Base-by-base conservation (phyloP, 2,113 vertebrate genomes). In the Neodon shergylaensis region DNA sequence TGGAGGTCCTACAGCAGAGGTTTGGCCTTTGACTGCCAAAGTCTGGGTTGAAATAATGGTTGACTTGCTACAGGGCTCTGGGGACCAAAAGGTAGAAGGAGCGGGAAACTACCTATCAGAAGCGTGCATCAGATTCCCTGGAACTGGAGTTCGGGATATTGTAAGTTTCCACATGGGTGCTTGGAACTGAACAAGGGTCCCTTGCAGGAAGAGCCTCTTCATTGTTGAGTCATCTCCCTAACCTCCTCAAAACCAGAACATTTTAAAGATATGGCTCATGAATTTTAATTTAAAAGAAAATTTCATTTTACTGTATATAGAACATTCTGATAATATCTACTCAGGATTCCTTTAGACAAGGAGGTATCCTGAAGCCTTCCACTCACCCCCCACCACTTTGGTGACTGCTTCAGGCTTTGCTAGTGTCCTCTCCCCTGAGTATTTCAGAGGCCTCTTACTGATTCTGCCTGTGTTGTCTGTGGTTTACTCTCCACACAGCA, bases 211-310 rank as follows among this genome's bases (percentile, higher is more conserved):
- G 16, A 85, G 82, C 28, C 39, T 85, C 42, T 66, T 36, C 33
- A 66, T 19, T 28, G 12, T 44, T 36, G 28, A 47, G 10, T 11
- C 42, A 42, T 47, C 42, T 58, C 78, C 49, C 65, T 33, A 49
- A 21, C 11, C 21, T 42, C 42, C 63, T 90, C 73, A 61, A 84
- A 90, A 28, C 39, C 52, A 61, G 54, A 82, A 39, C 65, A 4
- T 1, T 21, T 61, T 44, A 24, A 73, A 47, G 21, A n/a, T 54
- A 2, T 87, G 3, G 8, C 5, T 88, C 22, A 39, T 83, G 74
- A 82, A 91, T 73, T 66, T 73, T 91, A 91, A 93, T 89, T 88
- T 14, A 52, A 76, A 86, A 77, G 26, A 79, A 84, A 82, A 63
- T n/a, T 63, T 49, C 13, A 78, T 89, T 73, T 94, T 36, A 47